phyloP scores from a whole-genome alignment of 2,113 vertebrate genomes.

The Otocyon megalotis region DNA sequence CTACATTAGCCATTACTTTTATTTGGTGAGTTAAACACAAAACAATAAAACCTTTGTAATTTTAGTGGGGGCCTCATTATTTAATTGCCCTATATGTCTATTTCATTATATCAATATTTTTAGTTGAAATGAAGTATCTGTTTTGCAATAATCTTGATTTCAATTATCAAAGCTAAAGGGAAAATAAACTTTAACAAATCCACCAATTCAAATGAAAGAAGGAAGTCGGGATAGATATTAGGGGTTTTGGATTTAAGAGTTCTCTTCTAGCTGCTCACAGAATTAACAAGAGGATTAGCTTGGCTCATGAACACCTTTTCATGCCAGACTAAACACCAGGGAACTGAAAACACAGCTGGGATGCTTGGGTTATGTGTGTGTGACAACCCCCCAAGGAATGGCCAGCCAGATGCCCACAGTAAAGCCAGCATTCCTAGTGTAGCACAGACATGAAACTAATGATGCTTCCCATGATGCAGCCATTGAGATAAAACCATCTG shows the following conservation, averaged over 20 bases:
- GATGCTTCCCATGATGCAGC: background rate
- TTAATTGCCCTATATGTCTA: background rate
- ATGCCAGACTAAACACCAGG: constrained; percentile 50
- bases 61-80: background rate
- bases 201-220: constrained; percentile 19
- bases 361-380: constrained; percentile 47
- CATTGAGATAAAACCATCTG: constrained; percentile 64
- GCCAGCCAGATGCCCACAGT: constrained; percentile 67
- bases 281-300: constrained; percentile 54
- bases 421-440: background rate
- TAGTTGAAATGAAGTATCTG: background rate
- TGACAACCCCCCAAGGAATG: constrained; percentile 30
- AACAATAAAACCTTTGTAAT: background rate
- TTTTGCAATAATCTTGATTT: background rate
- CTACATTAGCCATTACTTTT: background rate
- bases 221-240: background rate
- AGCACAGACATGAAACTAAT: constrained; percentile 47
- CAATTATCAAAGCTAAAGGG: background rate
- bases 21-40: constrained; percentile 21
- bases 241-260: background rate
- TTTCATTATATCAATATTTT: constrained; percentile 30
- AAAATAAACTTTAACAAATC: background rate
- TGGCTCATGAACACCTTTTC: constrained; percentile 45
- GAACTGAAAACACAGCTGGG: constrained; percentile 73
- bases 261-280: background rate